Base-by-base conservation (phyloP, 1,140 invertebrate genomes). In the Babylonia areolata region DNA sequence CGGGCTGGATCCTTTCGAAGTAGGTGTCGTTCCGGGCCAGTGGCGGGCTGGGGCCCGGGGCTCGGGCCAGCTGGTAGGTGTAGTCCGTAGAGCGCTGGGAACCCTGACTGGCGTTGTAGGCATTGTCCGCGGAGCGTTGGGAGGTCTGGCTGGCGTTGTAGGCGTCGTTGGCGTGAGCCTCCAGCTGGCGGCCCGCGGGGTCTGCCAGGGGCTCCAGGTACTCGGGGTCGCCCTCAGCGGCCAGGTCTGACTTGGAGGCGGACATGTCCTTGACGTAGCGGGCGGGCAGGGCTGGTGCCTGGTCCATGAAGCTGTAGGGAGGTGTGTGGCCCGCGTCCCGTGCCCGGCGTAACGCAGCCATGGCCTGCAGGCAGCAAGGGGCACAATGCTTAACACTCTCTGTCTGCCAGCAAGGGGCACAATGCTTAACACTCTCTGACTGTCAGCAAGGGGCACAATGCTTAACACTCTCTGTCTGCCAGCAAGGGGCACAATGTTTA, bases 191-290 rank as follows among this genome's bases (percentile, higher is more conserved):
- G 3, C 31, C 12, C 15, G 17, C 28, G 28, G 35, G 35, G 75
- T 77, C 75, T 11, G 75, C 17, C 2, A 77, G 37, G 31, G 75
- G 75, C 28, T 77, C 75, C 37, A 77, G 37, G 39, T 77, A 77
- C 75, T 77, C 75, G 35, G 20, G 28, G 17, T 39, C 75, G 17
- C 35, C 75, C 12, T 77, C 37, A 20, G 75, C 15, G 33, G 31
- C 71, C 6, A 73, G 71, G 75, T 77, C 40, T 37, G 73, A 37
- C 20, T 23, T 39, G 35, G 35, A 40, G 37, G 37, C 33, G 23
- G 75, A 77, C 3, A 39, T 9, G 75, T 39, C 75, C 23, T 77
- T 77, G 75, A 77, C 75, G 75, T 77, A 77, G 37, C 75, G 75
- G 11, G 40, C 75, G 3, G 75, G 75, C 3, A 77, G 75, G 35